phyloP scores from a whole-genome alignment of 2,113 vertebrate genomes.

The Phrynosoma platyrhinos region DNA sequence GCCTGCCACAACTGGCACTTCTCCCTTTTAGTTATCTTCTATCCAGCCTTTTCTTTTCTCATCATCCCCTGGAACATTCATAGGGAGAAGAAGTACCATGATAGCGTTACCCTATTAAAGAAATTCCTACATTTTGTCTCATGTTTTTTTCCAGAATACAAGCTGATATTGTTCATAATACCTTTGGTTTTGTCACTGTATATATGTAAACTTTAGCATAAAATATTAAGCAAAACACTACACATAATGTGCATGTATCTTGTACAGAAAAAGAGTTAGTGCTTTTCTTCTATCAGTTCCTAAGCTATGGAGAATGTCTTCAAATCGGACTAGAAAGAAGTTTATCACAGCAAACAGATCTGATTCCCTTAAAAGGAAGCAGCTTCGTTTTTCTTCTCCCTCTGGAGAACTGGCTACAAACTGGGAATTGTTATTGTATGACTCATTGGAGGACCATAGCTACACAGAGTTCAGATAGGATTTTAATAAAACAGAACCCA shows the following conservation, averaged over 20 bases:
- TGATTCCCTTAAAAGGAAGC: conserved; percentile 91
- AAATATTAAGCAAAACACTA: conserved; percentile 61
- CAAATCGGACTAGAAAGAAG: conserved; percentile 71
- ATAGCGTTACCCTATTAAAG: not conserved
- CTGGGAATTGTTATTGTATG: conserved; percentile 84
- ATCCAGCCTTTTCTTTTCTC: not conserved
- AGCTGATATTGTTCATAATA: conserved; percentile 31
- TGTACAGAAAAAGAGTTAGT: conserved; percentile 61
- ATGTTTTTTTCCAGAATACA: conserved; percentile 20
- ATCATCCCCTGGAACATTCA: too few relatives aligned
- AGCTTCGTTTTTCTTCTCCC: conserved; percentile 82
- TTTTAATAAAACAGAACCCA: conserved; percentile 65
- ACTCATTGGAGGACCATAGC: conserved; percentile 76
- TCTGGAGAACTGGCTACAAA: conserved; percentile 86
- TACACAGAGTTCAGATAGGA: conserved; percentile 70
- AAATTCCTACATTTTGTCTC: conserved; percentile 41
- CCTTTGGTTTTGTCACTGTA: not conserved
- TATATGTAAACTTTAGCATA: conserved; percentile 57
- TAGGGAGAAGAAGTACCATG: too few relatives aligned
- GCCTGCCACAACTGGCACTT: too few relatives aligned
- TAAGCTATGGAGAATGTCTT: conserved; percentile 72
- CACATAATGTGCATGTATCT: conserved; percentile 45
- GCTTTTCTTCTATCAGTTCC: conserved; percentile 66
- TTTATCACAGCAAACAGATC: conserved; percentile 81
- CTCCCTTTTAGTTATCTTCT: not conserved